phyloP scores from a whole-genome alignment of 2,888 invertebrate species.

The Campoletis raptor region DNA sequence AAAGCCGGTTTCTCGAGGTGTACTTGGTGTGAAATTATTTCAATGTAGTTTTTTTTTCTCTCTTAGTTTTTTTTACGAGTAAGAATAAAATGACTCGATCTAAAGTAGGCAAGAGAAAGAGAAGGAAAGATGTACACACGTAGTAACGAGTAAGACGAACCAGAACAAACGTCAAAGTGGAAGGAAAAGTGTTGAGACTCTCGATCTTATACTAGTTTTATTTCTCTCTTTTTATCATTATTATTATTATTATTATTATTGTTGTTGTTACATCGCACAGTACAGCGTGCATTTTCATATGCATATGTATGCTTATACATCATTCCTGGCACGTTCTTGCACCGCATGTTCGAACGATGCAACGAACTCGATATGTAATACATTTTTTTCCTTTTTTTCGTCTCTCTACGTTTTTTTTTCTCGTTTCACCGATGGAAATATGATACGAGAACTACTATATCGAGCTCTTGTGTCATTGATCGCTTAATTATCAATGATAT shows the following conservation, averaged over 20 bases:
- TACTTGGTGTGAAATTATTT: constrained; percentile 62
- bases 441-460: constrained; percentile 51
- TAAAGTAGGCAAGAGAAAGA: background rate
- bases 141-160: constrained; percentile 29
- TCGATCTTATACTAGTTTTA: background rate
- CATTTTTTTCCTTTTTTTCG: constrained; percentile 36
- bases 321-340: constrained; percentile 57
- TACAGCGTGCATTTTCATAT: constrained; percentile 28
- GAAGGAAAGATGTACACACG: constrained; percentile 5
- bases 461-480: constrained; percentile 63
- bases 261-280: constrained; percentile 16
- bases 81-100: constrained; percentile 24
- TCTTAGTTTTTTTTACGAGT: background rate
- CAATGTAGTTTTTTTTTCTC: constrained; percentile 27
- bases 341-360: constrained; percentile 37
- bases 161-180: constrained; percentile 9
- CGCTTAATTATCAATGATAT: constrained; percentile 64
- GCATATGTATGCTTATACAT: constrained; percentile 36
- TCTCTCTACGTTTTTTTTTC: constrained; percentile 2
- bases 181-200: constrained; percentile 35
- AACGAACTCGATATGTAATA: constrained; percentile 46
- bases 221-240: background rate
- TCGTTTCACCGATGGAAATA: constrained; percentile 40
- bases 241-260: constrained; percentile 10
- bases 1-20: constrained; percentile 62